These are phyloP conservation scores for Climacteris rufus DNA, from an alignment of 2,113 vertebrate species.

Conservation along the genomic window DNA sequence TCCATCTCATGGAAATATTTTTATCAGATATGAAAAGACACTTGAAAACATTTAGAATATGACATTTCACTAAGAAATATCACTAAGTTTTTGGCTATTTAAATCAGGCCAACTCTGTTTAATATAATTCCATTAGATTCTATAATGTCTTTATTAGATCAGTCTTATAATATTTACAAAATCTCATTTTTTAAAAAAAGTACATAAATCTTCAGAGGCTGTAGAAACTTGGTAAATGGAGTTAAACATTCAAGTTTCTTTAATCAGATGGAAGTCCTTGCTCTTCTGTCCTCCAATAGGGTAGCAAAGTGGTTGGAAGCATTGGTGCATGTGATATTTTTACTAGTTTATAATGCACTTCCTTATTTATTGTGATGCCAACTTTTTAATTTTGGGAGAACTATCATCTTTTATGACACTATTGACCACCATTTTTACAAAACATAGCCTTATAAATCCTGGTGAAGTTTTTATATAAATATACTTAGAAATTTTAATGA, in stretches of 20 bases:
- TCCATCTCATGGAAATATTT: not conserved
- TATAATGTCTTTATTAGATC: not conserved
- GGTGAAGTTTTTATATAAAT: slow-evolving; percentile 43
- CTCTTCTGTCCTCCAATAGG: not conserved
- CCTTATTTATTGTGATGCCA: slow-evolving; percentile 43
- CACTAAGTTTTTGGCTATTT: not conserved
- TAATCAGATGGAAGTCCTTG: not conserved
- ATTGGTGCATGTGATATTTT: not conserved
- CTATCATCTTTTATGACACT: not conserved
- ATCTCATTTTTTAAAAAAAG: not conserved
- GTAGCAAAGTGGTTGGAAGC: not conserved
- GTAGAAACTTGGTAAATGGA: not conserved
- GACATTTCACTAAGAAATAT: not conserved
- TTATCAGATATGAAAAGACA: not conserved
- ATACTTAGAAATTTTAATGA: slow-evolving; percentile 32
- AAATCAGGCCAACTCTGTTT: not conserved
- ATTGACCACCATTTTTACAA: not conserved
- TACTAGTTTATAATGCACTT: not conserved
- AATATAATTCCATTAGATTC: not conserved
- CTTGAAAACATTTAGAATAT: not conserved
- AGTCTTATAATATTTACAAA: not conserved
- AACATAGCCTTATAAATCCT: not conserved
- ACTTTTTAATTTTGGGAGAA: slow-evolving; percentile 28
- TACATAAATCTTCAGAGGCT: not conserved
- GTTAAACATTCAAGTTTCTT: not conserved